Evolutionary conservation across 2,888 invertebrate species (phyloP).

Genomic region (Lamellibrachia satsuma): DNA sequence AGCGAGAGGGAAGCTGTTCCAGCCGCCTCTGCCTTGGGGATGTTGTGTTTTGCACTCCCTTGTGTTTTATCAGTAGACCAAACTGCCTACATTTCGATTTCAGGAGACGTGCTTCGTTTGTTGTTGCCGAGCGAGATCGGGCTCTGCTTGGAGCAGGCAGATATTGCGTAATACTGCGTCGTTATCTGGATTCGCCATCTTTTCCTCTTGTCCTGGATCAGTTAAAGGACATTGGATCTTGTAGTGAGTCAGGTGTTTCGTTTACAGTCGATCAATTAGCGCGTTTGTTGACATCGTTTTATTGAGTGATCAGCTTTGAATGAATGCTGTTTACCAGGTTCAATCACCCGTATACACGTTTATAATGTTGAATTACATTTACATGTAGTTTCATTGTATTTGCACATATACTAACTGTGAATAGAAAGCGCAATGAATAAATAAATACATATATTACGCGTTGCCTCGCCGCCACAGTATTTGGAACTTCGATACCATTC

Average conservation of each 20-base stretch:
- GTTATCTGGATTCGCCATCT: not conserved
- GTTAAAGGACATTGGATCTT: not conserved
- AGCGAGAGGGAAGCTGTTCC: not conserved
- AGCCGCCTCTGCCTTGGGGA: not conserved
- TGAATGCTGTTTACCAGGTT: not conserved
- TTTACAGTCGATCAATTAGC: not conserved
- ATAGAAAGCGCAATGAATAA: not conserved
- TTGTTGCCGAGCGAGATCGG: not conserved
- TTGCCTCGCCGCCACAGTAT: not conserved
- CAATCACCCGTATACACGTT: not conserved
- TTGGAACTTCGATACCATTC: not conserved
- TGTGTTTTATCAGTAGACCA: not conserved
- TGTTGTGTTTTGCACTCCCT: not conserved
- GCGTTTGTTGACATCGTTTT: not conserved
- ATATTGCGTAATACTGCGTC: not conserved
- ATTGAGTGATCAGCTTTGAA: not conserved
- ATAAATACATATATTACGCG: not conserved
- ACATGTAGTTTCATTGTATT: not conserved
- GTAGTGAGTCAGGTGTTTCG: not conserved
- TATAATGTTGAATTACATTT: not conserved
- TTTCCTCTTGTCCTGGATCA: not conserved
- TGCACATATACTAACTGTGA: not conserved
- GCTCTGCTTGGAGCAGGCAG: not conserved
- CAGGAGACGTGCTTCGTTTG: constrained; percentile 10
- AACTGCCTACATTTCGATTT: not conserved